Evolutionary conservation across 2,888 invertebrate species (phyloP), one percentile per base, ranked within the genome.

Genomic region (Rugalucina vietnamica): DNA sequence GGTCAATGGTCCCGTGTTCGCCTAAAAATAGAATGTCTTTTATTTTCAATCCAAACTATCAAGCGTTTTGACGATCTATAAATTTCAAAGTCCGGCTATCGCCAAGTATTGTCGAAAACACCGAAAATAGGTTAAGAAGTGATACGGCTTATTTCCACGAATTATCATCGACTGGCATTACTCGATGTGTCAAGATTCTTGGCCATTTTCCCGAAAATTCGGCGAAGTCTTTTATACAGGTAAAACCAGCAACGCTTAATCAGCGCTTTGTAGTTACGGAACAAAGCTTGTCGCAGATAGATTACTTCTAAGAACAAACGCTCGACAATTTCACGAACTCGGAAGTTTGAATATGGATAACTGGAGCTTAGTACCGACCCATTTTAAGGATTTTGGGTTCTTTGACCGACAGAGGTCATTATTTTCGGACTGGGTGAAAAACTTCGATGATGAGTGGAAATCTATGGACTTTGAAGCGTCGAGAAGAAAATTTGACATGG

Each of bases 401-500:
- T 88, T 88, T 54, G 88, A 88, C 69, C 82, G 88, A 12, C 88
- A 88, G 50, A 77, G 81, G 37, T 85, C 84, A 50, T 65, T 88
- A 29, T 88, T 88, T 76, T 65, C 75, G 24, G 76, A 80, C 37
- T 88, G 88, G 88, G 73, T 88, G 8, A 86, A 84, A 32, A 82
- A 88, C n/a, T 88, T 88, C 54, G 88, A 88, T 49, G 84, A 88
- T 75, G 88, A 88, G 10, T 88, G 82, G 80, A 84, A 81, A 74
- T 76, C 78, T 0, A 76, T 86, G 84, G 82, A 82, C 32, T 84
- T 88, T 50, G 84, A 86, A 29, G 77, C 77, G 3, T 86, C 85
- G 0, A 39, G 80, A 36, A 71, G 50, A 36, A 76, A 70, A 49
- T 92, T 92, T 70, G 92, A 92, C 73, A 60, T 70, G 57, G 91